Evolutionary conservation across 2,797 vertebrate species (phyloP).

Genomic region (Moxostoma hubbsi): DNA sequence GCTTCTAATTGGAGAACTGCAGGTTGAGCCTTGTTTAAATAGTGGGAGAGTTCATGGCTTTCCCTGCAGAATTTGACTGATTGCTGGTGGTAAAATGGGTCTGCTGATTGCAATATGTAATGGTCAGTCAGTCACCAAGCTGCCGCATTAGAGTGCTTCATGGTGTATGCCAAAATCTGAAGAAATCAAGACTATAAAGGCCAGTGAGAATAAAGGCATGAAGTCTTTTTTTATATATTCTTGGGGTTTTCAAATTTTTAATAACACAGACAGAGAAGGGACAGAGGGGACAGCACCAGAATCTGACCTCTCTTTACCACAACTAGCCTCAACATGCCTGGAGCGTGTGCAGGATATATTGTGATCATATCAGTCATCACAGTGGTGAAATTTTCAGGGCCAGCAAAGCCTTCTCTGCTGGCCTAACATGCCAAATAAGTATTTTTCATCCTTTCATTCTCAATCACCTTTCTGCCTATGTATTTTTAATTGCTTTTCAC

Average conservation of each 20-base stretch:
- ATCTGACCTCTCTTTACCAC: too few relatives aligned
- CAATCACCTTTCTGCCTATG: too few relatives aligned
- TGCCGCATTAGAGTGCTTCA: not conserved
- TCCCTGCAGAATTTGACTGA: constrained; percentile 66
- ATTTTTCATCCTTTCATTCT: too few relatives aligned
- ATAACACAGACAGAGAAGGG: not conserved
- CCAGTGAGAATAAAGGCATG: not conserved
- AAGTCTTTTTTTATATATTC: not conserved
- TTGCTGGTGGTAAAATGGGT: constrained; percentile 65
- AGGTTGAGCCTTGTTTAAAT: constrained; percentile 55
- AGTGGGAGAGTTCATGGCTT: constrained; percentile 54
- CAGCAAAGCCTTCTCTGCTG: too few relatives aligned
- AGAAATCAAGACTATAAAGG: not conserved
- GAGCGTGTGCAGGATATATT: too few relatives aligned
- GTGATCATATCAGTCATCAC: too few relatives aligned
- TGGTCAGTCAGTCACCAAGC: constrained; percentile 60
- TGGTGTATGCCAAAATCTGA: not conserved
- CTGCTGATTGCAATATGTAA: constrained; percentile 62
- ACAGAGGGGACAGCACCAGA: too few relatives aligned
- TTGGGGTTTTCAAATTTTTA: not conserved
- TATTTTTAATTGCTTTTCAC: too few relatives aligned
- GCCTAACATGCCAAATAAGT: too few relatives aligned
- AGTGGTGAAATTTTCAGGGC: too few relatives aligned
- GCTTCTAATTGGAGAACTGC: constrained; percentile 52
- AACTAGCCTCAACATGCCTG: too few relatives aligned